phyloP scores from a whole-genome alignment of 1,140 invertebrate genomes.

The Brachionus angularis region DNA sequence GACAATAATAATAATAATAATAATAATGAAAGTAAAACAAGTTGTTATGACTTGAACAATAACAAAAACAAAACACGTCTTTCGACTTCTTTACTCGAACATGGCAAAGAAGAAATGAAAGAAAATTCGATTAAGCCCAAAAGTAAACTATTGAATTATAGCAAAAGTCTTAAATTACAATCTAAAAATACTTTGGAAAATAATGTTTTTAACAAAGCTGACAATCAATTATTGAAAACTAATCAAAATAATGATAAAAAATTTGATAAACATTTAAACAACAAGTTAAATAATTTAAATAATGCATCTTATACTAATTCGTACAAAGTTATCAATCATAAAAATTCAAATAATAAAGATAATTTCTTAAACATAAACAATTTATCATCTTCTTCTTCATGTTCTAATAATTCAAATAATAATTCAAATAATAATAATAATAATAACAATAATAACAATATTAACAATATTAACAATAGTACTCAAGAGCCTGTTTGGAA shows the following conservation, averaged over 20 bases:
- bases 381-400: too few species aligned
- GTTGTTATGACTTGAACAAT: neutral
- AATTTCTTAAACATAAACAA: too few species aligned
- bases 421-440: too few species aligned
- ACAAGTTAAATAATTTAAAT: too few species aligned
- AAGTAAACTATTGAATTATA: constrained; percentile 15
- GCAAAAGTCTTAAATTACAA: constrained; percentile 2
- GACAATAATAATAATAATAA: constrained; percentile 12
- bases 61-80: constrained; percentile 27
- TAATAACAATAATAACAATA: neutral
- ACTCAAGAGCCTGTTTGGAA: constrained; percentile 28
- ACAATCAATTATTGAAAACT: too few species aligned
- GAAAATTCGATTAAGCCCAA: neutral
- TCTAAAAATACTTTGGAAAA: neutral
- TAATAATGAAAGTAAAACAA: neutral
- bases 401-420: too few species aligned
- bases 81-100: neutral
- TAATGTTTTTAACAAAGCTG: too few species aligned
- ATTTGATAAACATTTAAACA: too few species aligned
- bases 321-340: too few species aligned
- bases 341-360: too few species aligned
- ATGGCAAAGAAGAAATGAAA: neutral
- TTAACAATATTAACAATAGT: neutral
- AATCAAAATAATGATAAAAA: too few species aligned
- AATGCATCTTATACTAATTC: too few species aligned